These are phyloP conservation scores for Trachelus iudaicus DNA, from an alignment of 2,888 invertebrate genomes.

Conservation along the genomic window DNA sequence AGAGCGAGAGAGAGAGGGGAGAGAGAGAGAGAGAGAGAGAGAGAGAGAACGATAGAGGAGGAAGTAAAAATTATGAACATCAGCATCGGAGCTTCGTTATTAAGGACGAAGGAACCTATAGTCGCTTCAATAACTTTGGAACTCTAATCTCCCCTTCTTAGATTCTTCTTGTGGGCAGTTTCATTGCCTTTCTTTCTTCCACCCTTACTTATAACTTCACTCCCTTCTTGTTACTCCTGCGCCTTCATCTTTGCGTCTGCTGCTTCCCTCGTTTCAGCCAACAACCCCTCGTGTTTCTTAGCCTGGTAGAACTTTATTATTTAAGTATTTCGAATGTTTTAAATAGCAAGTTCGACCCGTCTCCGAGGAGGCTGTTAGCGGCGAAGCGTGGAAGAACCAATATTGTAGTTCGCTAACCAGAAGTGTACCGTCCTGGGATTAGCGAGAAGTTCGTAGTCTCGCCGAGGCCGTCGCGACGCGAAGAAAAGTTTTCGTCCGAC, in stretches of 20 bases:
- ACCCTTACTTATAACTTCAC: not conserved
- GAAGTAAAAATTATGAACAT: constrained; percentile 16
- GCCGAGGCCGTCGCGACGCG: not conserved
- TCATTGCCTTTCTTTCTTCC: not conserved
- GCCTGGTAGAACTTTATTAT: constrained; percentile 20
- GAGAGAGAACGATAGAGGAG: not conserved
- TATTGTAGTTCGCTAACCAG: not conserved
- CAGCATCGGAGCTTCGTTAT: constrained; percentile 37
- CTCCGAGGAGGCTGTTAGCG: not conserved
- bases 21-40: not conserved
- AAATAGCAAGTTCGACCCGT: constrained; percentile 12
- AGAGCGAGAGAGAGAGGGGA: too few species aligned
- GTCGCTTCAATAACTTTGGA: constrained; percentile 41
- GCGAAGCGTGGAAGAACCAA: not conserved
- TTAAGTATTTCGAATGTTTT: constrained; percentile 20
- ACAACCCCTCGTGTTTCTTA: constrained; percentile 1
- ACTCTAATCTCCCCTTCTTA: constrained; percentile 38
- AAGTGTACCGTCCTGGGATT: not conserved
- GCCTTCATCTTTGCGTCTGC: not conserved
- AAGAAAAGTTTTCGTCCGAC: not conserved
- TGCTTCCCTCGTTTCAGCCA: not conserved
- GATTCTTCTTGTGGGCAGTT: not conserved
- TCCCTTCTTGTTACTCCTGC: not conserved
- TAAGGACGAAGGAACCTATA: constrained; percentile 34
- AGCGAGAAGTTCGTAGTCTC: not conserved